Evolutionary conservation across 2,797 vertebrate genomes (phyloP).

Genomic region (Petrocephalus sullivani): DNA sequence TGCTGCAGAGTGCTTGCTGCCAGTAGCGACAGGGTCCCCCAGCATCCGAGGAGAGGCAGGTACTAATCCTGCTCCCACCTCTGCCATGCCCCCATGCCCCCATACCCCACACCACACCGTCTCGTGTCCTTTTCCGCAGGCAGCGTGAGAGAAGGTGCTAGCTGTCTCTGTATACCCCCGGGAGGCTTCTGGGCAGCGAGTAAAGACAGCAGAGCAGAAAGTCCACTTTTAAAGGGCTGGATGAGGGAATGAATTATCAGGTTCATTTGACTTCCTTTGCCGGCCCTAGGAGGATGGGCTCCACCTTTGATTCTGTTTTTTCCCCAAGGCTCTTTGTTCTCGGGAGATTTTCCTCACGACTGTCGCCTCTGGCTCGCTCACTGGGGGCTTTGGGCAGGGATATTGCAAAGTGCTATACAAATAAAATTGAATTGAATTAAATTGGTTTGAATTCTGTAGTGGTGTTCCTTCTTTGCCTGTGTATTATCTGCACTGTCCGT

Average conservation of each 20-base stretch:
- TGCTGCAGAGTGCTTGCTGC: slow-evolving; percentile 37
- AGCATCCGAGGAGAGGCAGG: slow-evolving; percentile 56
- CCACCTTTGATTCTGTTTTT: not conserved
- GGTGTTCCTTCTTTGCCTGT: not conserved
- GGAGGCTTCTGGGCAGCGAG: not conserved
- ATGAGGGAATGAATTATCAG: not conserved
- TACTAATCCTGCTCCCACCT: slow-evolving; percentile 64
- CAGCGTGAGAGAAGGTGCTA: not conserved
- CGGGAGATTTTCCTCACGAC: no score
- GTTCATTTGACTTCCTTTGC: not conserved
- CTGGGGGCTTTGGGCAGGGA: no score
- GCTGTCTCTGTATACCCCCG: not conserved
- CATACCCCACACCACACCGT: slow-evolving; percentile 40
- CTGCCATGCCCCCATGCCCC: slow-evolving; percentile 57
- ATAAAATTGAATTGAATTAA: no score
- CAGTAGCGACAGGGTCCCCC: slow-evolving; percentile 53
- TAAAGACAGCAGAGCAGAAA: not conserved
- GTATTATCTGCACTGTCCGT: not conserved
- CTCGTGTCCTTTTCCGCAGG: not conserved
- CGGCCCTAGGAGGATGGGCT: no score
- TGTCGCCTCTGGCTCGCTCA: no score
- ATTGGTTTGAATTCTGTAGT: no score
- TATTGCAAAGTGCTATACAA: no score
- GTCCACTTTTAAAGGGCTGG: not conserved
- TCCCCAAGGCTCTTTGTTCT: no score